Evolutionary conservation across 2,888 invertebrate species (phyloP).

Genomic region (Andricus curvator): DNA sequence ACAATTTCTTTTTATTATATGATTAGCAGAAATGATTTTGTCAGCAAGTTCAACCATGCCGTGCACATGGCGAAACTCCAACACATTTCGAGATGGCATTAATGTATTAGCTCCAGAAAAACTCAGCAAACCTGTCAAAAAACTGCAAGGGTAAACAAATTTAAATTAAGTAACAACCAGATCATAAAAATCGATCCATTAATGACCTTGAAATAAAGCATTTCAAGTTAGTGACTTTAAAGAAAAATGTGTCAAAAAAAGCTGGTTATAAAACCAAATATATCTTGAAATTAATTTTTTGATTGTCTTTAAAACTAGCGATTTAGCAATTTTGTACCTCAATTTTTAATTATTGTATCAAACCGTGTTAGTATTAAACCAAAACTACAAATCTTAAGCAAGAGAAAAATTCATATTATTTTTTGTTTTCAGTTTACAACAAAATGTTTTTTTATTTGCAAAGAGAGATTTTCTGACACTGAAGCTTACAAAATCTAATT

Average conservation of each 20-base stretch:
- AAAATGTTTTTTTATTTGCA: too few relatives aligned
- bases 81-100: constrained; percentile 54
- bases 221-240: neutral
- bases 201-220: constrained; percentile 11
- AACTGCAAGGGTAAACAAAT: constrained; percentile 41
- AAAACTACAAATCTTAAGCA: too few relatives aligned
- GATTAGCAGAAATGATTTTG: neutral
- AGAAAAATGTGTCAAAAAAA: neutral
- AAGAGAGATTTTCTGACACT: too few relatives aligned
- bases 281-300: too few relatives aligned
- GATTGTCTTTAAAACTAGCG: too few relatives aligned
- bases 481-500: too few relatives aligned
- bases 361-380: too few relatives aligned
- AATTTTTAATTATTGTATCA: too few relatives aligned
- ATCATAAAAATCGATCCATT: neutral
- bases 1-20: neutral
- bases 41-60: constrained; percentile 52
- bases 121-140: constrained; percentile 61
- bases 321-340: too few relatives aligned
- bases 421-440: too few relatives aligned
- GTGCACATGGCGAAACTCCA: constrained; percentile 58
- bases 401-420: too few relatives aligned
- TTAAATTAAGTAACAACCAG: neutral
- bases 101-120: constrained; percentile 64
- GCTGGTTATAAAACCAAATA: too few relatives aligned